A percentile compares a stretch with the other conserved stretches of the same genome.
phyloP scores from a whole-genome alignment of 2,888 invertebrate species.

The Syrphus vitripennis region DNA sequence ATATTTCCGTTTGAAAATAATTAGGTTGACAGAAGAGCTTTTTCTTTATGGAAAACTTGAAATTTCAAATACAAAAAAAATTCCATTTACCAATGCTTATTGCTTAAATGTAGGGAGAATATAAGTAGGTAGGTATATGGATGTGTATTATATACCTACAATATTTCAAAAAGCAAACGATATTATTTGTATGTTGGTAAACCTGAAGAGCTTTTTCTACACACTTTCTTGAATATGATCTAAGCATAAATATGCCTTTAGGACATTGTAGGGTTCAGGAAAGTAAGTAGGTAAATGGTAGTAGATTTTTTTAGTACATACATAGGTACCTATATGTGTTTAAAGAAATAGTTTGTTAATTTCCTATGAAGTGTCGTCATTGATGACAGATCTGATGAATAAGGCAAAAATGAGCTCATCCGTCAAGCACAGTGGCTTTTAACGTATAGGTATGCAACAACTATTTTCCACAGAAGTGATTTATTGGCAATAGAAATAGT shows the following conservation, averaged over 20 bases:
- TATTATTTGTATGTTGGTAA: background rate
- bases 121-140: background rate
- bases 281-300: background rate
- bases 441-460: too few relatives aligned
- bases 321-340: background rate
- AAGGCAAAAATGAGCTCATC: background rate
- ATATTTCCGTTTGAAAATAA: conserved; percentile 5
- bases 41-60: background rate
- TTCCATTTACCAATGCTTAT: background rate
- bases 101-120: background rate
- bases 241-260: background rate
- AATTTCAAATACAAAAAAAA: background rate
- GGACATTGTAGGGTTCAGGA: background rate
- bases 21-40: background rate
- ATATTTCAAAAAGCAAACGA: conserved; percentile 10
- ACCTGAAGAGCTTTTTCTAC: conserved; percentile 27
- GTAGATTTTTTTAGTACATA: background rate
- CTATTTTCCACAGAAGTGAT: too few relatives aligned
- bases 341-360: background rate
- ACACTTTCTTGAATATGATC: too few relatives aligned
- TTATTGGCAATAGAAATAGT: too few relatives aligned
- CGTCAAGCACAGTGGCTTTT: too few relatives aligned
- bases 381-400: background rate
- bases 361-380: background rate
- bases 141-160: background rate